phyloP scores from a whole-genome alignment of 1,140 invertebrate genomes.

The Drosophila burlai region DNA sequence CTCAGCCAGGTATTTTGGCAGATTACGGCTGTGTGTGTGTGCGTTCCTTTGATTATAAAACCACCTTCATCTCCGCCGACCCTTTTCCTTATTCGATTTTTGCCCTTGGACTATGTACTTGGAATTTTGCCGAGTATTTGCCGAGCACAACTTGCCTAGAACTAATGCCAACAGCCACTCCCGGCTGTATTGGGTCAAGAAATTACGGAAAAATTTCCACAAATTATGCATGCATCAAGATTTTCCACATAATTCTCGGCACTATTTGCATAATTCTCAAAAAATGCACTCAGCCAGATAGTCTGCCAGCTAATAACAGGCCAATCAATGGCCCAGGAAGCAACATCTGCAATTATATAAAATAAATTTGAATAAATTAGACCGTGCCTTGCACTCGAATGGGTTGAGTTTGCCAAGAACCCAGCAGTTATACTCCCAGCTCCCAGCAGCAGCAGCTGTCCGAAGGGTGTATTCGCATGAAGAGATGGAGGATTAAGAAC shows the following conservation, averaged over 20 bases:
- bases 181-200: constrained; percentile 15
- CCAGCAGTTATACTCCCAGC: not conserved
- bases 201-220: constrained; percentile 18
- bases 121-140: constrained; percentile 18
- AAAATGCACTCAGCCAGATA: constrained; percentile 41
- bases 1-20: constrained; percentile 38
- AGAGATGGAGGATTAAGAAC: constrained; percentile 28
- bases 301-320: constrained; percentile 24
- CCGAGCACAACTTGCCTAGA: constrained; percentile 21
- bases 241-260: constrained; percentile 27
- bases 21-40: constrained; percentile 29
- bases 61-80: not conserved
- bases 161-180: constrained; percentile 2
- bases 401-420: not conserved
- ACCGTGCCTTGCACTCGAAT: not conserved
- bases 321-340: constrained; percentile 31
- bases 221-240: constrained; percentile 46
- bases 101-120: constrained; percentile 21
- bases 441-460: not conserved
- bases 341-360: constrained; percentile 18
- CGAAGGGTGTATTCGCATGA: constrained; percentile 14
- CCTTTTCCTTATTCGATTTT: constrained; percentile 42
- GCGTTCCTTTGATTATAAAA: constrained; percentile 58
- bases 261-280: constrained; percentile 43
- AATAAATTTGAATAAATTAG: constrained; percentile 42